Base-by-base conservation (phyloP, 2,113 vertebrate species). In the Tretioscincus oriximinensis region DNA sequence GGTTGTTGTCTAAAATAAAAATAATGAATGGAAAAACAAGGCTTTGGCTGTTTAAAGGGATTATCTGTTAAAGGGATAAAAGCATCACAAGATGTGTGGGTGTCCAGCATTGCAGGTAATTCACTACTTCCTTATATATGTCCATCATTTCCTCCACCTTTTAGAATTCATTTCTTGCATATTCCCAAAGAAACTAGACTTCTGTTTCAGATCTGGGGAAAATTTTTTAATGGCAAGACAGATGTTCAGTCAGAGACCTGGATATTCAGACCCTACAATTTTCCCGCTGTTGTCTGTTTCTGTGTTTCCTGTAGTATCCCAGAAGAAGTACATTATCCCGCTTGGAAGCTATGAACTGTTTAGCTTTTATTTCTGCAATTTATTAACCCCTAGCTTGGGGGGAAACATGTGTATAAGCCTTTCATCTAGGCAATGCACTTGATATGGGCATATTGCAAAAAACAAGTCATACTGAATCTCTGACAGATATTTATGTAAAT, bases 1-100 rank as follows among this genome's bases (percentile, higher is more conserved):
- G 1, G 81, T 67, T 85, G 86, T 86, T 74, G 28, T 6, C 49
- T 85, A 83, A 87, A 89, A 73, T 28, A 76, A 7, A n/a, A 85
- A 26, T 1, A 11, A 18, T 45, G 71, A 73, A 75, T 86, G 60
- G 88, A 90, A 83, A 90, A 84, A 1, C 20, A 84, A 29, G 70
- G 1, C 20, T 76, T 88, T 81, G 22, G 64, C 35, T 63, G 72
- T 87, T 47, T 84, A 60, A 81, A 78, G 24, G 3, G 9, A 12
- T 73, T n/a, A n/a, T n/a, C 74, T 87, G 45, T 47, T 84, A 60
- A 81, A 78, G 24, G 3, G 9, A 12, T 73, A 61, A 45, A 84
- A 76, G n/a, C 11, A 58, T 73, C 35, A 35, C 41, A 69, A 49
- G 24, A 69, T 73, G 80, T 67, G 9, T 21, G 58, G 67, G 0